A percentile compares a stretch with the other conserved stretches of the same genome.
Evolutionary conservation across 2,797 vertebrate genomes (phyloP).

Genomic region (Epinephelus coioides): DNA sequence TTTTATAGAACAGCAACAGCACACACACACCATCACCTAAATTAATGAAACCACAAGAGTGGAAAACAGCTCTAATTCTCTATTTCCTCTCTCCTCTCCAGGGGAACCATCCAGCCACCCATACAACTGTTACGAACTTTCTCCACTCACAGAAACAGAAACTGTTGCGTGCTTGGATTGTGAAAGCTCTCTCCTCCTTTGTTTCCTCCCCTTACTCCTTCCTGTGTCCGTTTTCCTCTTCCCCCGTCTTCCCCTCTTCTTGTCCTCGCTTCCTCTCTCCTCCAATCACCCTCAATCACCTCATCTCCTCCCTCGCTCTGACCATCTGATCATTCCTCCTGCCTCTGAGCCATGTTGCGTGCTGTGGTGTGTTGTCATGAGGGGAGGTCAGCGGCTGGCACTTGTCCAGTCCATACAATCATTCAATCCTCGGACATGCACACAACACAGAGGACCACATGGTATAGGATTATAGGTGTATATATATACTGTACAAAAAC

Average conservation of each 20-base stretch:
- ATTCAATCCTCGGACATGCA: constrained; percentile 47
- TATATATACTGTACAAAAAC: not conserved
- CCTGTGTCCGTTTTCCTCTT: constrained; percentile 7
- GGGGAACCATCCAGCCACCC: constrained; percentile 24
- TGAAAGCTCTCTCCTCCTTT: constrained; percentile 18
- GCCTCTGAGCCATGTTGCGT: constrained; percentile 50
- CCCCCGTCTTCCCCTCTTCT: not conserved
- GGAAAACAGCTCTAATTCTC: constrained; percentile 43
- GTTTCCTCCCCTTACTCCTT: not conserved
- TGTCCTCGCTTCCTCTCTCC: constrained; percentile 22
- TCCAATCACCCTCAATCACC: constrained; percentile 64
- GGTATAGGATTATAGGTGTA: constrained; percentile 6
- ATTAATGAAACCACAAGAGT: constrained; percentile 45
- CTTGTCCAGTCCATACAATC: constrained; percentile 64
- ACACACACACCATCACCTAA: constrained; percentile 22
- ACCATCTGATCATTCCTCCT: constrained; percentile 43
- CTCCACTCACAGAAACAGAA: constrained; percentile 15
- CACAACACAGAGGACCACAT: constrained; percentile 21
- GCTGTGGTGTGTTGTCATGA: constrained; percentile 46
- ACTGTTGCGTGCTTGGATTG: constrained; percentile 21
- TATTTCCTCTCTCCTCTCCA: constrained; percentile 6
- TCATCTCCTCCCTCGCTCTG: constrained; percentile 23
- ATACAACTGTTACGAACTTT: constrained; percentile 28
- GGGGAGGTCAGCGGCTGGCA: constrained; percentile 59
- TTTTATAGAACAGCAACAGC: constrained; percentile 25